Evolutionary conservation across 2,888 invertebrate species (phyloP), one percentile per base, ranked within the genome.

Genomic region (Napeogenes sylphis): DNA sequence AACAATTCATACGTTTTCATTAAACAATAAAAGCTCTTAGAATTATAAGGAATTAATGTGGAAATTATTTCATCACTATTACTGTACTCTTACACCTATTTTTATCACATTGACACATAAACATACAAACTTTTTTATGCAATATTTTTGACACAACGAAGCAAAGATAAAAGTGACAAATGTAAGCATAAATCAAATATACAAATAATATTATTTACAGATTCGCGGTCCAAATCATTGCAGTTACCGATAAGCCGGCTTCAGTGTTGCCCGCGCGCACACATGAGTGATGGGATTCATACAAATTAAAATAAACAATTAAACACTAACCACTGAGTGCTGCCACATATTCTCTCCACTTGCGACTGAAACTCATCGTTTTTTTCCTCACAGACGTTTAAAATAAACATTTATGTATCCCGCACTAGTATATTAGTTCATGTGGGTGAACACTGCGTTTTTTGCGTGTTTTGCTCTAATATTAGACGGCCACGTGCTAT

Each of bases 271-370:
- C 65, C 65, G 65, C 62, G 55, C 38, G 65, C 71, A 72, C 58
- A 64, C 66, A 69, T 68, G 46, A 65, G 59, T 64, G 64, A 63
- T 66, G 71, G 21, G 21, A 21, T 21, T 21, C 21, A 21, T 21
- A 21, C 21, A 21, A 70, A 73, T 69, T 70, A 68, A 75, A 70
- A 71, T 70, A 71, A 74, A 75, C 73, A 74, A 74, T 30, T 75
- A 75, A 71, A 68, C 71, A 87, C 90, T 79, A 76, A 90, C 90
- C 90, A 79, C 90, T 90, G 80, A 90, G 83, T 70, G 90, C 90
- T 62, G 89, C 82, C 72, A 84, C 82, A 80, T 90, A 90, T 80
- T 90, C 90, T 74, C 90, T 87, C 89, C 89, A 90, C 73, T 87
- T 88, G 77, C 77, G 83, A 74, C 79, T 80, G 83, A 77, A 80